Percentiles rank a stretch among this genome's conserved stretches.
Conservation (phyloP, 2,888 invertebrate genomes). For the Latheticus oryzae region DNA sequence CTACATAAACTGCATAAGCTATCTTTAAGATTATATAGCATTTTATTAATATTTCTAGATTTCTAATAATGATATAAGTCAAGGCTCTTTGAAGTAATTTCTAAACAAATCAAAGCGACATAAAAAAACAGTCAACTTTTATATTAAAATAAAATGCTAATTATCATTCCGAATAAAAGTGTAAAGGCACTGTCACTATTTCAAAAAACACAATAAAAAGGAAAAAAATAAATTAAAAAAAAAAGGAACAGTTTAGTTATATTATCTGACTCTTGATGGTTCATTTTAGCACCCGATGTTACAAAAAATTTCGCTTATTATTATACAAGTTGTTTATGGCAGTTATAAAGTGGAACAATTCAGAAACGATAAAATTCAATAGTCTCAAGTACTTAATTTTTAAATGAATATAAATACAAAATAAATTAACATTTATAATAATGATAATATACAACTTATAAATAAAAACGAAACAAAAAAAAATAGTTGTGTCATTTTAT, state of each 20-base stretch:
- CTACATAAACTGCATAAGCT: slow-evolving; percentile 38
- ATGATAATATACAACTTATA: slow-evolving; percentile 35
- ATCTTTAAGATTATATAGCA: slow-evolving; percentile 37
- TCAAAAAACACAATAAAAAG: slow-evolving; percentile 6
- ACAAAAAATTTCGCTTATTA: slow-evolving; percentile 36
- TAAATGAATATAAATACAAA: slow-evolving; percentile 36
- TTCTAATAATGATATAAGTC: slow-evolving; percentile 35
- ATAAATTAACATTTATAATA: slow-evolving; percentile 39
- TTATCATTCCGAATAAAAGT: slow-evolving; percentile 26
- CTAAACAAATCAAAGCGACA: slow-evolving; percentile 26
- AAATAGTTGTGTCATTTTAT: slow-evolving; percentile 24
- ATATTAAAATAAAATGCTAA: slow-evolving; percentile 35
- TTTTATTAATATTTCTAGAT: slow-evolving; percentile 35
- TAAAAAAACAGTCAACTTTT: slow-evolving; percentile 26
- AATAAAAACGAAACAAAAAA: slow-evolving; percentile 19
- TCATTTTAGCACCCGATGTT: slow-evolving; percentile 36
- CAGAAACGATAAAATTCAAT: too few species aligned
- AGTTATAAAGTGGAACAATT: slow-evolving; percentile 35
- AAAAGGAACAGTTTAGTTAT: slow-evolving; percentile 1
- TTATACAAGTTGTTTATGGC: slow-evolving; percentile 32
- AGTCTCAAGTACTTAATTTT: too few species aligned
- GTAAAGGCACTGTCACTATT: slow-evolving; percentile 35
- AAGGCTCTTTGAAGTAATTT: slow-evolving; percentile 30
- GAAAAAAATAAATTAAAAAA: too few species aligned
- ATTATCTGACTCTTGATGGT: slow-evolving; percentile 18